Conservation (phyloP, 2,113 vertebrate species). For the Perccottus glenii region DNA sequence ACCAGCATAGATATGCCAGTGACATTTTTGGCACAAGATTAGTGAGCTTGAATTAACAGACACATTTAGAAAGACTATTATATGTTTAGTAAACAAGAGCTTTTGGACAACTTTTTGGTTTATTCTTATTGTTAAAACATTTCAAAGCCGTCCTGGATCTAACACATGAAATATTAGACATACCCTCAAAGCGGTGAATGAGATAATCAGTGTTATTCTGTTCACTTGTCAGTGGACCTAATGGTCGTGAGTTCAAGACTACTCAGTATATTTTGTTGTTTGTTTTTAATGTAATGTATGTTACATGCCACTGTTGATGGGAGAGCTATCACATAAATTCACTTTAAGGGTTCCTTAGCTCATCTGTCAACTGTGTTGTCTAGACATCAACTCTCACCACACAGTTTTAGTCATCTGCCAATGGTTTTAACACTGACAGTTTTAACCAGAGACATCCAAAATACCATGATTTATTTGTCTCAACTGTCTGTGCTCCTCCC, state of each 20-base stretch:
- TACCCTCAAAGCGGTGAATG: too few relatives aligned
- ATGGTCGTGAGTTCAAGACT: too few relatives aligned
- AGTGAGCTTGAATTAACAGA: too few relatives aligned
- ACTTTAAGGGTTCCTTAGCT: background rate
- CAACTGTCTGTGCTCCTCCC: slow-evolving; percentile 7
- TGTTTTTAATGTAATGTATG: too few relatives aligned
- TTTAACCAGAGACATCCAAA: background rate
- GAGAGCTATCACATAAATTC: background rate
- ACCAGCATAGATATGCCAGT: background rate
- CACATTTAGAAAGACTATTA: too few relatives aligned
- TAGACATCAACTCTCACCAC: slow-evolving; percentile 23
- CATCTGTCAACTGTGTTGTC: background rate
- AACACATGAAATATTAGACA: background rate
- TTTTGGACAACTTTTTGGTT: too few relatives aligned
- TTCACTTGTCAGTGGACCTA: too few relatives aligned
- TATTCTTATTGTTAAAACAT: background rate
- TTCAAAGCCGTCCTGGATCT: slow-evolving; percentile 1
- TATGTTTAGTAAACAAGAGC: background rate
- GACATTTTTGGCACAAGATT: background rate
- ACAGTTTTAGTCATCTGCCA: slow-evolving; percentile 16
- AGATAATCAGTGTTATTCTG: too few relatives aligned
- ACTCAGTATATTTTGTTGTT: too few relatives aligned
- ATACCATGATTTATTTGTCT: background rate
- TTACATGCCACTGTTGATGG: too few relatives aligned
- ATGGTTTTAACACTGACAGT: slow-evolving; percentile 5